Evolutionary conservation across 2,797 vertebrate genomes (phyloP).

Genomic region (Mormyrops boulengeri): DNA sequence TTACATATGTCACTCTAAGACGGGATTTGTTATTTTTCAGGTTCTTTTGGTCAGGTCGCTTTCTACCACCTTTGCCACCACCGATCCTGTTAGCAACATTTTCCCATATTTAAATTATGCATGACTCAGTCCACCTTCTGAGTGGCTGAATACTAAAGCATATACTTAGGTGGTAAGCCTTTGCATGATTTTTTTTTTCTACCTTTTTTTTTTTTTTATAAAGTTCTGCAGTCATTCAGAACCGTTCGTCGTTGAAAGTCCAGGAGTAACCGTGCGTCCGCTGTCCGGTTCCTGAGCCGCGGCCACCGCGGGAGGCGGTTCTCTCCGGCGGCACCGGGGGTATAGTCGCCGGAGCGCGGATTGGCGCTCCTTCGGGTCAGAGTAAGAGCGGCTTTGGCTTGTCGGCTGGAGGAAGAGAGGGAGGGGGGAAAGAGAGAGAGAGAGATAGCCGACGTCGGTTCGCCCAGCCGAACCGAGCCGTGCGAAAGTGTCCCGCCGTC

Average conservation of each 20-base stretch:
- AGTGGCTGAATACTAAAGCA: slow-evolving; percentile 7
- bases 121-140: neutral
- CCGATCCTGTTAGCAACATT: slow-evolving; percentile 3
- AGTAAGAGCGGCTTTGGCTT: slow-evolving; percentile 22
- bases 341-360: neutral
- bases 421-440: neutral
- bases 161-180: neutral
- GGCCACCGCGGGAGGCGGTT: slow-evolving; percentile 2
- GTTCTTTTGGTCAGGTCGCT: slow-evolving; percentile 12
- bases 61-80: neutral
- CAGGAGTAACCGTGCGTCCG: neutral
- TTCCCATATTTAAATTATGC: slow-evolving; percentile 23
- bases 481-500: neutral
- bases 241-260: neutral
- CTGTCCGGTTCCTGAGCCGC: slow-evolving; percentile 9
- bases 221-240: slow-evolving; percentile 2
- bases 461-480: neutral
- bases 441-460: neutral
- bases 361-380: slow-evolving; percentile 24
- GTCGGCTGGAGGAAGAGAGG: neutral
- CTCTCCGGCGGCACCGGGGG: slow-evolving; percentile 22
- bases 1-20: slow-evolving; percentile 28
- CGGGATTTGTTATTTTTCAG: slow-evolving; percentile 36
- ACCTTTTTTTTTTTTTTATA: neutral
- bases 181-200: neutral